Evolutionary conservation across 2,797 vertebrate genomes (phyloP).

Genomic region (Carduelis carduelis): DNA sequence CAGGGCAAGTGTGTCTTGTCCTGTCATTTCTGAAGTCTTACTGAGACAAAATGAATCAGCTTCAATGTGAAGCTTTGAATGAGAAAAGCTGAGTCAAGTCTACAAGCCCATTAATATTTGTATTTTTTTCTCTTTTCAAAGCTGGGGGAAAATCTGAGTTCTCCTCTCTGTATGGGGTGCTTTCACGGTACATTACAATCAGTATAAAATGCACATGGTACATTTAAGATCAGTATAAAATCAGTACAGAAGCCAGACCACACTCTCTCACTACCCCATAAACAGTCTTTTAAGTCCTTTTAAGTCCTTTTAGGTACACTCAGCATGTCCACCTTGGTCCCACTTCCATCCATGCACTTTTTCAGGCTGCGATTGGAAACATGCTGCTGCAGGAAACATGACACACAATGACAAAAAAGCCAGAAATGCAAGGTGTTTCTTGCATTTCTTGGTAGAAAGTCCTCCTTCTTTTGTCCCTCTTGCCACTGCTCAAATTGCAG

Average conservation of each 20-base stretch:
- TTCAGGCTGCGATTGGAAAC: neutral
- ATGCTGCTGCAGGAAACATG: neutral
- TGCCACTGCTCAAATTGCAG: fast-evolving
- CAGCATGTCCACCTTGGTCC: neutral
- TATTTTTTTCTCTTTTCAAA: neutral
- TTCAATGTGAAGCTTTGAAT: neutral
- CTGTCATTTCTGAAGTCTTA: neutral
- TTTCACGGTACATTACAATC: neutral
- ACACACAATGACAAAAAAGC: neutral
- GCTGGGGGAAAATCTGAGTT: neutral
- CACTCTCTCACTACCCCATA: neutral
- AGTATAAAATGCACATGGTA: neutral
- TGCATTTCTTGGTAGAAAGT: neutral
- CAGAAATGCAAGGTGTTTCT: neutral
- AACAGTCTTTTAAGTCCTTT: neutral
- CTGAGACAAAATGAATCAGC: neutral
- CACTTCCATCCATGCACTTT: neutral
- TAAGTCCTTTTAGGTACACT: neutral
- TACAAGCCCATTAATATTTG: neutral
- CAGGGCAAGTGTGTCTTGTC: neutral
- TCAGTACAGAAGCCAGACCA: neutral
- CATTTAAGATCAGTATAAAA: neutral
- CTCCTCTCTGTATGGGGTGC: neutral
- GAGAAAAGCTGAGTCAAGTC: neutral
- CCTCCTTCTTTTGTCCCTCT: neutral